Evolutionary conservation across 2,888 invertebrate genomes (phyloP), one percentile per base, ranked within the genome.

Genomic region (Linhomoeus sp.): DNA sequence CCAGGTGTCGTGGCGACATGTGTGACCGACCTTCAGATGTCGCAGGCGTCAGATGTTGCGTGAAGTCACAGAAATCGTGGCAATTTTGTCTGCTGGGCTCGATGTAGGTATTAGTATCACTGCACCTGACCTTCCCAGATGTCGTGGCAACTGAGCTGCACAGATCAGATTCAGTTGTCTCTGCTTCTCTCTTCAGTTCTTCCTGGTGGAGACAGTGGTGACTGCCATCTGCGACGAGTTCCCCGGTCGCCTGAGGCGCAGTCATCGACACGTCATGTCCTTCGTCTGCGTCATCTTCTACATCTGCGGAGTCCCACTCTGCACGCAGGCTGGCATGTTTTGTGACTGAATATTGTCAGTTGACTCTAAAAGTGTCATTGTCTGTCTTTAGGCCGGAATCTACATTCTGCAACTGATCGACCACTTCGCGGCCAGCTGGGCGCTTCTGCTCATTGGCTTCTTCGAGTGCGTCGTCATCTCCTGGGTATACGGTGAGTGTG

Each of bases 401-500:
- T 73, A 68, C 57, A 66, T 72, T 62, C 59, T 73, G 45, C 66
- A 70, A 50, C 56, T 72, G 48, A 64, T 73, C 53, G 70, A 73
- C 53, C 67, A 67, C 52, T 72, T 70, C 55, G 68, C 68, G 20
- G 70, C 71, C 45, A 68, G 69, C 36, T 73, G 72, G 60, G 69
- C 71, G 7, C 61, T 72, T 2, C 61, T 73, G 26, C 61, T 71
- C 46, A 69, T 73, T 46, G 72, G 70, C n/a, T 63, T 83, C 54
- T 74, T 75, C 26, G 73, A 73, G 55, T 69, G 69, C 52, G 56
- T 72, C 51, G 67, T 67, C 14, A 61, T 73, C 40, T 62, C 68
- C 35, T 73, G 72, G 69, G 65, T 70, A 3, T 72, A 72, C 55
- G 73, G 72, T 66, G 52, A 52, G 50, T 36, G 23, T 22, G 23